Percentiles rank a stretch among this genome's conserved stretches.
phyloP scores from a whole-genome alignment of 2,797 vertebrate species.

The Crenuchus spilurus region DNA sequence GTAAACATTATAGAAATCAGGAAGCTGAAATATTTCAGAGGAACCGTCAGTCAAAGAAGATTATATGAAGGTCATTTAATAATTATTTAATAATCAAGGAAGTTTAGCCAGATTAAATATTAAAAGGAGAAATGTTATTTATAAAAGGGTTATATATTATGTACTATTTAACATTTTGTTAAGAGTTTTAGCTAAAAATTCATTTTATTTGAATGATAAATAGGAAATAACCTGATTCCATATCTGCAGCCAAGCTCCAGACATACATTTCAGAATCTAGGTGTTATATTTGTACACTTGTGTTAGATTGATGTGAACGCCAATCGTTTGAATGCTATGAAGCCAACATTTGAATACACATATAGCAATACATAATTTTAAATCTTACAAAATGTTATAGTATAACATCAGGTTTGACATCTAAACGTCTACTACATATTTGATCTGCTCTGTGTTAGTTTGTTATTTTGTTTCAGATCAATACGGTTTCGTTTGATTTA shows the following conservation, averaged over 20 bases:
- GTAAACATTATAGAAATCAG: too few relatives aligned
- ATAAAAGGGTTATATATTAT: neutral
- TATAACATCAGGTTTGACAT: neutral
- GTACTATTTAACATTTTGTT: conserved; percentile 14
- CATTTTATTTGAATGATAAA: neutral
- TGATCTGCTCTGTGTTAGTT: conserved; percentile 31
- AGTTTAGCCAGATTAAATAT: too few relatives aligned
- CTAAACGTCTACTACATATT: neutral
- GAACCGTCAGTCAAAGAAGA: neutral
- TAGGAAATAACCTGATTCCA: neutral
- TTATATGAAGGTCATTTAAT: neutral
- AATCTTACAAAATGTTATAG: conserved; percentile 10
- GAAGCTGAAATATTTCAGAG: neutral
- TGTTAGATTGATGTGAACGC: neutral
- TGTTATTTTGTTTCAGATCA: conserved; percentile 13
- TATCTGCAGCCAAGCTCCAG: neutral
- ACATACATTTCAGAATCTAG: neutral
- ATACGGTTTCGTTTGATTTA: conserved; percentile 5
- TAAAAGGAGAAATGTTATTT: too few relatives aligned
- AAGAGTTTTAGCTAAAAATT: neutral
- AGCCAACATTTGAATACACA: neutral
- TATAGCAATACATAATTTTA: conserved; percentile 8
- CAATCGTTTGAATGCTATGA: neutral
- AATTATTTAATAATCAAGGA: too few relatives aligned
- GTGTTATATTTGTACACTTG: conserved; percentile 7